Evolutionary conservation across 2,888 invertebrate species (phyloP).

Genomic region (Microplitis manilae): DNA sequence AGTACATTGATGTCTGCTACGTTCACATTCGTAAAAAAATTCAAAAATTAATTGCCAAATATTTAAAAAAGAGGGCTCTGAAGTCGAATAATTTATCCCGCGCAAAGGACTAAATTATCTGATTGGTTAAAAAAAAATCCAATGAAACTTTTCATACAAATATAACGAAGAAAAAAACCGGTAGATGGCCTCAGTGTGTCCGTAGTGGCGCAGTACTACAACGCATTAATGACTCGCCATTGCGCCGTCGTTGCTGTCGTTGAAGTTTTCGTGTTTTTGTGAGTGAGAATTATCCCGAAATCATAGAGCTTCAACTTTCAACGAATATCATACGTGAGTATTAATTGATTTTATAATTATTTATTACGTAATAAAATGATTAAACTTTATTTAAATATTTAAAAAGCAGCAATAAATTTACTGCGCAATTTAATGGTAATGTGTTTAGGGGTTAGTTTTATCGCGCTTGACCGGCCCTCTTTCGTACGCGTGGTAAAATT

Average conservation of each 20-base stretch:
- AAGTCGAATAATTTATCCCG: conserved; percentile 24
- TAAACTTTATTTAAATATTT: neutral
- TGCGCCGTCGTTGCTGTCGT: conserved; percentile 45
- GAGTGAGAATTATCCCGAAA: conserved; percentile 45
- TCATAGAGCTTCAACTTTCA: conserved; percentile 20
- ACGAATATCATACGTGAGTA: conserved; percentile 4
- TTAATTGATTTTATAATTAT: neutral
- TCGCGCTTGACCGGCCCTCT: conserved; percentile 54
- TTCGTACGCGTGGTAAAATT: conserved; percentile 55
- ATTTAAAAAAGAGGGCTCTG: neutral
- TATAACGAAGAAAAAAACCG: conserved; percentile 1
- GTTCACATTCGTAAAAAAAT: too few relatives aligned
- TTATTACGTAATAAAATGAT: neutral
- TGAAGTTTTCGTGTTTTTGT: conserved; percentile 45
- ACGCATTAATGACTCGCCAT: conserved; percentile 48
- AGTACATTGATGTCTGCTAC: too few relatives aligned
- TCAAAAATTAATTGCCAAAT: too few relatives aligned
- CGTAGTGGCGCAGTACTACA: conserved; percentile 15
- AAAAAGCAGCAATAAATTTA: neutral
- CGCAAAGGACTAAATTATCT: neutral
- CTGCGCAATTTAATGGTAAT: neutral
- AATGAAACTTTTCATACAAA: neutral
- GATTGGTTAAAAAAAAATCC: conserved; percentile 20
- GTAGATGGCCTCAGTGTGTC: conserved; percentile 36
- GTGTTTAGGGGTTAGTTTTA: conserved; percentile 40